phyloP scores from a whole-genome alignment of 2,797 vertebrate genomes.

The Spinibarbus caldwelli region DNA sequence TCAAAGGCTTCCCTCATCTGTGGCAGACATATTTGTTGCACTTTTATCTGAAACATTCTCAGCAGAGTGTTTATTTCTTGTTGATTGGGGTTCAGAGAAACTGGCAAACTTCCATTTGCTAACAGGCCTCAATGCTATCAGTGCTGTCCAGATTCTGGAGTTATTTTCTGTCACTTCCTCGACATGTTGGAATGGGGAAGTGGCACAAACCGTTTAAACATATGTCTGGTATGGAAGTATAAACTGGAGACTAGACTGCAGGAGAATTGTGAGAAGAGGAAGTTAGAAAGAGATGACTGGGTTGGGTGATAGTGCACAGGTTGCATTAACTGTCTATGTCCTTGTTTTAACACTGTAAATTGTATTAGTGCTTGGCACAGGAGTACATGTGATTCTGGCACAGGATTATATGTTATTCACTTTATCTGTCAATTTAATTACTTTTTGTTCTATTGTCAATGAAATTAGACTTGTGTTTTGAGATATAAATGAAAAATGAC shows the following conservation, averaged over 20 bases:
- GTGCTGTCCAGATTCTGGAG: conserved; percentile 58
- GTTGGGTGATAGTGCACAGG: not conserved
- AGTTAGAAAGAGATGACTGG: conserved; percentile 1
- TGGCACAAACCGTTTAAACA: conserved; percentile 43
- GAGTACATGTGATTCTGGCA: not conserved
- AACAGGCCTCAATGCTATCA: conserved; percentile 62
- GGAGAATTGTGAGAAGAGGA: conserved; percentile 14
- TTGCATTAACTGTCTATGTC: not conserved
- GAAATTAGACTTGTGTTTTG: not conserved
- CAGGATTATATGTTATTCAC: not conserved
- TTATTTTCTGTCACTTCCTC: conserved; percentile 46
- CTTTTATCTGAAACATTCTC: conserved; percentile 58
- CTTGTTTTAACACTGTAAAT: conserved; percentile 10
- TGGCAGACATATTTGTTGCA: conserved; percentile 53
- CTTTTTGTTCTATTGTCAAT: not conserved
- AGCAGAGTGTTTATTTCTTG: conserved; percentile 56
- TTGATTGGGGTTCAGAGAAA: conserved; percentile 58
- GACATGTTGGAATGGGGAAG: conserved; percentile 25
- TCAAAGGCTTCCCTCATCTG: conserved; percentile 57
- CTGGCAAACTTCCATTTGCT: conserved; percentile 58
- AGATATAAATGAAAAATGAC: not conserved
- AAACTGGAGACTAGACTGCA: conserved; percentile 10
- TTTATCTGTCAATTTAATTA: not conserved
- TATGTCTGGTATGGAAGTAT: conserved; percentile 37
- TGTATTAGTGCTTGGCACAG: not conserved